Conservation (phyloP, 2,797 vertebrate genomes). For the Antrozous pallidus region DNA sequence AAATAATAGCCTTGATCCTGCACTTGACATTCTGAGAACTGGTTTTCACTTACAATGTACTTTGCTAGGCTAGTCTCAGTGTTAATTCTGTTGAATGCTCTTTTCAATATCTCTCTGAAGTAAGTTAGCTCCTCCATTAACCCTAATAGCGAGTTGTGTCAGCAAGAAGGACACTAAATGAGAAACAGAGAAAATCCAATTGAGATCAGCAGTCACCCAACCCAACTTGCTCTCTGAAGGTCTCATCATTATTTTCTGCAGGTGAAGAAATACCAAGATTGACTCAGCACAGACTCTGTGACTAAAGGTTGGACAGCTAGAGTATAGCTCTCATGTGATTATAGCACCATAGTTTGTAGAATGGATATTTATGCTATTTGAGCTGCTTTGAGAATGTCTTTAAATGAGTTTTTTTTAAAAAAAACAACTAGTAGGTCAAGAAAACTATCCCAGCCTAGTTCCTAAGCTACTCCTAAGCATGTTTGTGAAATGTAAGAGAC, state of each 20-base stretch:
- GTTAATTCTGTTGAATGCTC: background rate
- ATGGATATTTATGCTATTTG: background rate
- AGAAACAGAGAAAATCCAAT: background rate
- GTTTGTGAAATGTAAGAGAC: background rate
- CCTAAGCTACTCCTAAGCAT: background rate
- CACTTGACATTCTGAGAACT: background rate
- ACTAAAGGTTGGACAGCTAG: background rate
- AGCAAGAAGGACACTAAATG: background rate
- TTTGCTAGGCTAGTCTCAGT: background rate
- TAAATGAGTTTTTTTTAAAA: background rate
- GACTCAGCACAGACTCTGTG: background rate
- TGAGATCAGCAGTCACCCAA: background rate
- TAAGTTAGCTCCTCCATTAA: constrained; percentile 1
- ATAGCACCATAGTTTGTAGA: background rate
- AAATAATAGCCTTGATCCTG: background rate
- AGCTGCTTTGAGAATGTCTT: background rate
- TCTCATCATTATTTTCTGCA: background rate
- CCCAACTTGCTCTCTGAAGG: background rate
- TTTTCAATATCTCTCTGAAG: background rate
- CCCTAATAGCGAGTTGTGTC: background rate
- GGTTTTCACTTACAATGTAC: background rate
- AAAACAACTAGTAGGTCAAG: background rate
- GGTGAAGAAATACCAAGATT: background rate
- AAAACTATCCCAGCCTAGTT: background rate
- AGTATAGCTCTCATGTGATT: background rate